Conservation (phyloP, 2,113 vertebrate genomes). For the Malaclemys terrapin region DNA sequence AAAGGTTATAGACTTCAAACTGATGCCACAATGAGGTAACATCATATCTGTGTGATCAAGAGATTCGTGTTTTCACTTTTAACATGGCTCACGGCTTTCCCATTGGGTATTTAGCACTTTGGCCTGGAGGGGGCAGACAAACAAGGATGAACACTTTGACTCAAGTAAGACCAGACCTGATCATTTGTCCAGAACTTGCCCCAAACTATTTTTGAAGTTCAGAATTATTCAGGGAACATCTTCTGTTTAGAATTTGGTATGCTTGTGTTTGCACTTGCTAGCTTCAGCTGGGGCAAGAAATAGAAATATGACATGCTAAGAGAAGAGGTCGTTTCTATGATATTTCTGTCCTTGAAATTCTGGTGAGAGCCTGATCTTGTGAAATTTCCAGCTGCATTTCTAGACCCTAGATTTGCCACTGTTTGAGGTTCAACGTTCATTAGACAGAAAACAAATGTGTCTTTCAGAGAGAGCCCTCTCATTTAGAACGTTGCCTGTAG, state of each 20-base stretch:
- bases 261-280: background rate
- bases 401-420: background rate
- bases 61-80: background rate
- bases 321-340: background rate
- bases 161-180: background rate
- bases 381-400: background rate
- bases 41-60: background rate
- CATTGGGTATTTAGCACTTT: background rate
- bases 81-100: background rate
- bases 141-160: background rate
- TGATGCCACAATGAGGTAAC: background rate
- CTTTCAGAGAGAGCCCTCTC: background rate
- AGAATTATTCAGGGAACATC: background rate
- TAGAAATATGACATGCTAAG: background rate
- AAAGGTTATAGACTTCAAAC: background rate
- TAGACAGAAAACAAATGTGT: background rate
- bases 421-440: background rate
- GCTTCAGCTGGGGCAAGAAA: background rate
- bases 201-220: background rate
- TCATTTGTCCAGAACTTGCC: background rate
- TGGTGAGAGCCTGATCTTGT: background rate
- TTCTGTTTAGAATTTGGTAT: background rate
- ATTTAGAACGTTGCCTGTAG: background rate
- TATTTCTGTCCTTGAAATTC: background rate
- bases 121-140: background rate